Base-by-base conservation (phyloP, 92 coral and sea anemone genomes). In the Porites cylindrica region DNA sequence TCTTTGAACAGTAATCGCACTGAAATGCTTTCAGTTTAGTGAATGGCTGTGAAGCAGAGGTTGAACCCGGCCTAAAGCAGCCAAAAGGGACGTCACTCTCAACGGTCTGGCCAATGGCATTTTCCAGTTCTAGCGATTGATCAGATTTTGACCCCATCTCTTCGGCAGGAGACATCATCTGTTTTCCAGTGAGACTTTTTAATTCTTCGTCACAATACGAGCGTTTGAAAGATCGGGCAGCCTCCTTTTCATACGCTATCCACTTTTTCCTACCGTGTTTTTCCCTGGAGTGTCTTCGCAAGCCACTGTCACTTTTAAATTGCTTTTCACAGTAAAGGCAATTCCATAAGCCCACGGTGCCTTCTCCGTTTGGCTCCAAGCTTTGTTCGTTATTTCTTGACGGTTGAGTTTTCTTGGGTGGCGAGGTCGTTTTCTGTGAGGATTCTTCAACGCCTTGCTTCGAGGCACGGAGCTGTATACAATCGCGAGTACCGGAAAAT, bases 211-310 rank as follows among this genome's bases (percentile, higher is more conserved):
- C 47, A 38, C 6, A 38, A 38, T 38, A 38, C 47, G 47, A 38
- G 47, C 47, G 6, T 38, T 38, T 38, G 47, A 38, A 38, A 38
- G 47, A 2, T 38, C 47, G 47, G 5, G 47, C 47, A 38, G 47
- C 47, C 47, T 38, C 47, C 47, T 38, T 4, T 38, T 38, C 47
- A 14, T 23, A 64, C 7, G 12, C 16, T 56, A 10, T 10, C 13
- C 61, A 2, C 61, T 56, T 59, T 18, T 52, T 67, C 70, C 60
- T 82, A 58, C 17, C 12, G 67, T 82, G 86, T 47, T 29, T 70
- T 70, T 82, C 71, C 78, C 70, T 72, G 66, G 71, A 66, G 71
- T 82, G 86, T 29, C 24, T 70, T n/a, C 13, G 6, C 13, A 82
- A 16, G 19, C 70, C 78, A 82, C 66, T 51, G 9, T 58, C 86